Percentiles rank a stretch among this genome's conserved stretches.
phyloP scores from a whole-genome alignment of 2,113 vertebrate genomes.

The Seriola rivoliana region DNA sequence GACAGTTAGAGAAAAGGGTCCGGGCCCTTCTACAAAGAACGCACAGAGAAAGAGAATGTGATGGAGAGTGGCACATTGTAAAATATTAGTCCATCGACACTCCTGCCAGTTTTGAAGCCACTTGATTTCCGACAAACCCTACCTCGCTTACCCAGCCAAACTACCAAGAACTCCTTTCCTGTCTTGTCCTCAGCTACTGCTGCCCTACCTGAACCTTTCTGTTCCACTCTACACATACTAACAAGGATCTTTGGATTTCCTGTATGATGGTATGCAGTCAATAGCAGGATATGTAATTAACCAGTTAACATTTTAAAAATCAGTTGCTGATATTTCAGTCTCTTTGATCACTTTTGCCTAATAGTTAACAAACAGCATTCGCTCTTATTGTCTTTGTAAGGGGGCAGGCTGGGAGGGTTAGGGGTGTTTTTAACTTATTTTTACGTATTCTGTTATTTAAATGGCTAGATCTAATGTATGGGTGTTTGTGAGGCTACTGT shows the following conservation, averaged over 20 bases:
- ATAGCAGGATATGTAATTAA: conserved; percentile 59
- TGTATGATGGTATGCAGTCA: conserved; percentile 60
- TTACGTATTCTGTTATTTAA: conserved; percentile 45
- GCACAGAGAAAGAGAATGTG: conserved; percentile 47
- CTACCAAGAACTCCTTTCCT: conserved; percentile 76
- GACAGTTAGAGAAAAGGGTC: conserved; percentile 19
- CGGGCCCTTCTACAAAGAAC: conserved; percentile 33
- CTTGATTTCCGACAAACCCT: conserved; percentile 80
- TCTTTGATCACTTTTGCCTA: conserved; percentile 25
- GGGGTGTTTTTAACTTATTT: conserved; percentile 38
- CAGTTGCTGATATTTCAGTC: conserved; percentile 29
- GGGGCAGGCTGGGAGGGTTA: neutral
- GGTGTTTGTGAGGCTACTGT: conserved; percentile 30
- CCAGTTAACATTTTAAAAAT: conserved; percentile 25
- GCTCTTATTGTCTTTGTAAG: conserved; percentile 29
- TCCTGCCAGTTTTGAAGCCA: conserved; percentile 81
- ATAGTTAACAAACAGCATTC: conserved; percentile 20
- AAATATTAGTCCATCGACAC: conserved; percentile 67
- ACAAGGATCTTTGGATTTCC: conserved; percentile 41
- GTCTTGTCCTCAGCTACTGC: conserved; percentile 62
- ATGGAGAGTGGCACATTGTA: conserved; percentile 62
- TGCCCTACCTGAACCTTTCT: conserved; percentile 50
- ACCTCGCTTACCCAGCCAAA: conserved; percentile 86
- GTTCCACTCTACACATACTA: conserved; percentile 38
- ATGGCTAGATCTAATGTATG: conserved; percentile 34